Percentiles rank a stretch among this genome's conserved stretches.
phyloP scores from a whole-genome alignment of 2,113 vertebrate genomes.

The Laticauda colubrina region DNA sequence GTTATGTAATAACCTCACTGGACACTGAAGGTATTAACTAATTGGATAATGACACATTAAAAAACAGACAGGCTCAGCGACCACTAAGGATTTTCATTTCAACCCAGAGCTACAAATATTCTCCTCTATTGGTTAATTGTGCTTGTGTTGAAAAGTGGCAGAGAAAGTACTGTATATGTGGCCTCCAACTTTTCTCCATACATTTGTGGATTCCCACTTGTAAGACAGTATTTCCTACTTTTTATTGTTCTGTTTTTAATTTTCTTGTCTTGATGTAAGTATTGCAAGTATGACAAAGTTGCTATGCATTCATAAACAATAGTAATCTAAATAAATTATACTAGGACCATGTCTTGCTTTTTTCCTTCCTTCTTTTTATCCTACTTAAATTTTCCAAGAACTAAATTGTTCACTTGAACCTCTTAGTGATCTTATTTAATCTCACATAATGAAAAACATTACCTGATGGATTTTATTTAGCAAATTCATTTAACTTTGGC shows the following conservation, averaged over 20 bases:
- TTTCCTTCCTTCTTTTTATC: too few species aligned
- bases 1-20: neutral
- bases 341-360: too few species aligned
- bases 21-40: neutral
- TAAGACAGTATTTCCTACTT: neutral
- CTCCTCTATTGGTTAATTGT: neutral
- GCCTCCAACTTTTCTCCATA: neutral
- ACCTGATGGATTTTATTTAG: neutral
- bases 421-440: neutral
- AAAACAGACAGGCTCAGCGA: neutral
- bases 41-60: neutral
- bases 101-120: neutral
- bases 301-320: neutral
- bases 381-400: neutral
- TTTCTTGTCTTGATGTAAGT: neutral
- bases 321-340: neutral
- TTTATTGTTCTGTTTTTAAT: neutral
- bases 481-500: neutral
- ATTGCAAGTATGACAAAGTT: neutral
- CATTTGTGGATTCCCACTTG: neutral
- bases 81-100: neutral
- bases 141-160: neutral
- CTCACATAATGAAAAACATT: neutral
- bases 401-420: neutral
- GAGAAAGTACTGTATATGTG: neutral